These are phyloP conservation scores for Megalops atlanticus DNA, from an alignment of 2,113 vertebrate genomes.

Conservation along the genomic window DNA sequence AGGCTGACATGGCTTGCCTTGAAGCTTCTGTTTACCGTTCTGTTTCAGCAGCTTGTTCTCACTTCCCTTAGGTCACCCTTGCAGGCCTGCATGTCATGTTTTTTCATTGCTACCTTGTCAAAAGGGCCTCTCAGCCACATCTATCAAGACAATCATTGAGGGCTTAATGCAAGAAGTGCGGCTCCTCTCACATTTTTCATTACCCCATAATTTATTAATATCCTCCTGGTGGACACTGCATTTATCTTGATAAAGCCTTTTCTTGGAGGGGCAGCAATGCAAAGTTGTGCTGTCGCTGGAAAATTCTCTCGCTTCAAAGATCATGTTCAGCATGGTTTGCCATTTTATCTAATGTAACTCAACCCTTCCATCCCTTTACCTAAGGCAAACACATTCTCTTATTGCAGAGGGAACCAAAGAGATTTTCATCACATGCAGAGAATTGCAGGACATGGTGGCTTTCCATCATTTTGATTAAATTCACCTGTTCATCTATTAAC, in stretches of 20 bases:
- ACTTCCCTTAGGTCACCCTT: conserved; percentile 77
- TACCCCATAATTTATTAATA: conserved; percentile 87
- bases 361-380: conserved; percentile 28
- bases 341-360: conserved; percentile 55
- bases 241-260: conserved; percentile 79
- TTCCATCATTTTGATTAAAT: conserved; percentile 56
- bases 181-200: conserved; percentile 82
- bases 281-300: conserved; percentile 36
- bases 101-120: conserved; percentile 84
- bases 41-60: conserved; percentile 69
- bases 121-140: conserved; percentile 76
- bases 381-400: background rate
- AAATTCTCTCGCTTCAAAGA: conserved; percentile 38
- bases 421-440: conserved; percentile 37
- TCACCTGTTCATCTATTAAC: conserved; percentile 27
- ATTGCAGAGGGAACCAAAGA: conserved; percentile 49
- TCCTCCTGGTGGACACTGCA: conserved; percentile 73
- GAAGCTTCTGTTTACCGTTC: conserved; percentile 63
- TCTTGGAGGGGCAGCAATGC: conserved; percentile 57
- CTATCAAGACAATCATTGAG: conserved; percentile 82
- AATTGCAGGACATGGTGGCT: conserved; percentile 26
- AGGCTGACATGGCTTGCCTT: conserved; percentile 57
- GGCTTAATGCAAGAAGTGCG: conserved; percentile 73
- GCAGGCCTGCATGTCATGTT: conserved; percentile 74
- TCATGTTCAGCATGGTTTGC: conserved; percentile 22